Evolutionary conservation across 2,797 vertebrate genomes (phyloP).

Genomic region (Arnoldichthys spilopterus): DNA sequence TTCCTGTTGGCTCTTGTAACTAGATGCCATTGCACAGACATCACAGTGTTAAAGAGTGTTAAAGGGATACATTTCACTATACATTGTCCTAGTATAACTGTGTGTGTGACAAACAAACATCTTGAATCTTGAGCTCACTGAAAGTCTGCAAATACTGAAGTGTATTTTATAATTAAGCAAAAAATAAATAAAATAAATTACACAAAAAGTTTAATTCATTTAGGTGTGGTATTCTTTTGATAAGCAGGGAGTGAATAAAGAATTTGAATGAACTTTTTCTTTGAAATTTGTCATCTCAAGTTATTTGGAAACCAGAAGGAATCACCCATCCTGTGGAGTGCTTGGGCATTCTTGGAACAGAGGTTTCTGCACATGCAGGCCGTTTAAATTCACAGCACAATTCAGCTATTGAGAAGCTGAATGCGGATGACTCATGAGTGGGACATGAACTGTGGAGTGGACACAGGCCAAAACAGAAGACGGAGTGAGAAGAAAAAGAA

Average conservation of each 20-base stretch:
- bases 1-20: too few relatives aligned
- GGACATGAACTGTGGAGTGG: slow-evolving; percentile 75
- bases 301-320: background rate
- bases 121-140: too few relatives aligned
- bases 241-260: background rate
- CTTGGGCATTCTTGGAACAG: slow-evolving; percentile 3
- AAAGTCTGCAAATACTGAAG: too few relatives aligned
- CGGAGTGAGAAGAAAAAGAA: slow-evolving; percentile 22
- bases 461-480: slow-evolving; percentile 70
- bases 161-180: too few relatives aligned
- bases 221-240: background rate
- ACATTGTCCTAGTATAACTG: too few relatives aligned
- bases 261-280: background rate
- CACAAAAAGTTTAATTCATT: background rate
- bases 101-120: too few relatives aligned
- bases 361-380: slow-evolving; percentile 2
- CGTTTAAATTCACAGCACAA: slow-evolving; percentile 39
- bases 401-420: slow-evolving; percentile 42
- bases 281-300: background rate
- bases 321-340: background rate
- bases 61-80: too few relatives aligned
- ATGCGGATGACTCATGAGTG: slow-evolving; percentile 66
- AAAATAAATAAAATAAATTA: too few relatives aligned
- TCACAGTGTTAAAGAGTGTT: too few relatives aligned
- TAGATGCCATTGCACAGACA: too few relatives aligned